phyloP scores from a whole-genome alignment of 2,113 vertebrate genomes.

The Myiopsitta monachus region DNA sequence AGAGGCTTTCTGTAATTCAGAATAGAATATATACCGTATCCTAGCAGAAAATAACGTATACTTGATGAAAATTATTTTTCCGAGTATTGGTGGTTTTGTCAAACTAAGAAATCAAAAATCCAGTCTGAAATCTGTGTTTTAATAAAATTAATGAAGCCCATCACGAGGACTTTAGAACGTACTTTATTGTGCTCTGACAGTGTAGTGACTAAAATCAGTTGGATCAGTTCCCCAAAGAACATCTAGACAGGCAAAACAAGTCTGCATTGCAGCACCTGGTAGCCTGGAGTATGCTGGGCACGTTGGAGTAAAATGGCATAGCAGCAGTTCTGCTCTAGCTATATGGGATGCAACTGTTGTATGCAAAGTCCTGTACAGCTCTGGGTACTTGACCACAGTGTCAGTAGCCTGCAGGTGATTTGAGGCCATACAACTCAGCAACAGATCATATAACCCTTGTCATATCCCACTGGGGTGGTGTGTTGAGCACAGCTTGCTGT shows the following conservation, averaged over 20 bases:
- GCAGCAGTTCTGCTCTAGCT: not conserved
- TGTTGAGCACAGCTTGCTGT: not conserved
- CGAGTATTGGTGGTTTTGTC: not conserved
- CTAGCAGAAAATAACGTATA: not conserved
- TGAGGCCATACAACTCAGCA: not conserved
- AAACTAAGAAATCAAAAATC: not conserved
- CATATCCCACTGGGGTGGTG: rapidly evolving
- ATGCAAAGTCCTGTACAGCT: not conserved
- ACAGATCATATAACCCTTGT: not conserved
- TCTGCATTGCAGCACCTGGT: not conserved
- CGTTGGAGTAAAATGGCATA: rapidly evolving
- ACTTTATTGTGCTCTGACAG: not conserved
- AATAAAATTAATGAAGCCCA: not conserved
- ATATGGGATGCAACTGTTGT: no score
- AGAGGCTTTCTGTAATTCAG: not conserved
- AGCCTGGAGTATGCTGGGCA: not conserved
- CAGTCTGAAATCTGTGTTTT: not conserved
- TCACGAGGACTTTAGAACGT: not conserved
- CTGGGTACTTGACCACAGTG: not conserved
- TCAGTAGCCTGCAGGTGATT: not conserved
- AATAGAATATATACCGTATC: not conserved
- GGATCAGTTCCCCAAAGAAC: not conserved
- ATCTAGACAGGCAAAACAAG: not conserved
- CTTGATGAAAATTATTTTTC: not conserved
- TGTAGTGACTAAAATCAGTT: not conserved